A percentile compares a stretch with the other conserved stretches of the same genome.
phyloP scores from a whole-genome alignment of 1,140 invertebrate genomes.

The Drosophila ohnishii region DNA sequence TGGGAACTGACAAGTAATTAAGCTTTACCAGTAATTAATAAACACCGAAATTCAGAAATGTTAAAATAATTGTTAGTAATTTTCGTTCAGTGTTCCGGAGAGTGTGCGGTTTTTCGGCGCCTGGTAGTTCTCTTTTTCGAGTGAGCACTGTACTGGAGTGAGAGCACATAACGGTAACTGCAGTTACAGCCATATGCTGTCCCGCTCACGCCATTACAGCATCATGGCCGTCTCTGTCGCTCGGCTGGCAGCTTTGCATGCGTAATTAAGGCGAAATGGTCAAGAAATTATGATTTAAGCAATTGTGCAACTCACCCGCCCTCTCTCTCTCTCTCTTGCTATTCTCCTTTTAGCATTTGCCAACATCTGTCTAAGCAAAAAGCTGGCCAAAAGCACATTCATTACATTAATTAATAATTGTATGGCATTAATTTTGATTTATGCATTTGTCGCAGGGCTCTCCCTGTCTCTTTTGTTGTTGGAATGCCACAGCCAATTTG shows the following conservation, averaged over 20 bases:
- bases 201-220: conserved; percentile 5
- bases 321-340: neutral
- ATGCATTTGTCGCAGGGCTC: conserved; percentile 54
- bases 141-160: conserved; percentile 7
- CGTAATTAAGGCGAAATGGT: conserved; percentile 62
- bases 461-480: conserved; percentile 8
- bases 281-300: conserved; percentile 59
- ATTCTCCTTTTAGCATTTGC: conserved; percentile 8
- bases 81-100: neutral
- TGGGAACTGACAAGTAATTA: neutral
- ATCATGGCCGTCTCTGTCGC: conserved; percentile 7
- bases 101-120: neutral
- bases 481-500: conserved; percentile 41
- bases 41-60: neutral
- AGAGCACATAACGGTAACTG: conserved; percentile 24
- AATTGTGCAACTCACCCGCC: conserved; percentile 3
- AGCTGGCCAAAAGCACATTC: conserved; percentile 54
- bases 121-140: too few species aligned
- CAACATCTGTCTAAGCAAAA: conserved; percentile 55
- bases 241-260: conserved; percentile 52
- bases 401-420: conserved; percentile 80
- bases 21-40: neutral
- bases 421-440: conserved; percentile 78
- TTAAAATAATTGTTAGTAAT: too few species aligned
- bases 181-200: conserved; percentile 58